Evolutionary conservation across 2,797 vertebrate species (phyloP).

Genomic region (Acanthurus leucopareius): DNA sequence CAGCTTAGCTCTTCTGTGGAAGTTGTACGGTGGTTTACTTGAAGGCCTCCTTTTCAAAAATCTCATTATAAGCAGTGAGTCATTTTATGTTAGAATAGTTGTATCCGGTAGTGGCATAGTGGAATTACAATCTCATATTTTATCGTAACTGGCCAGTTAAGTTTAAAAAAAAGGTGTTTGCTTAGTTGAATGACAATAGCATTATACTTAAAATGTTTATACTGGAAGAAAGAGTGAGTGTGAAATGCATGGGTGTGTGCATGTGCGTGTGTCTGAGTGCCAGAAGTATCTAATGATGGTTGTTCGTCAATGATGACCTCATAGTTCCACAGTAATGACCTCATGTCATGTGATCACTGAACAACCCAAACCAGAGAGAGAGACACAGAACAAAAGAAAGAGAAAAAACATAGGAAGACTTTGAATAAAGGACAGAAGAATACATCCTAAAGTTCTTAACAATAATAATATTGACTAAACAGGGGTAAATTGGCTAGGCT

Average conservation of each 20-base stretch:
- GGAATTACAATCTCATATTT: not conserved
- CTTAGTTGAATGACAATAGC: not conserved
- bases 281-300: constrained; percentile 29
- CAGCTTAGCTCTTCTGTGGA: not conserved
- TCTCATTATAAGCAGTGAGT: not conserved
- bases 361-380: not conserved
- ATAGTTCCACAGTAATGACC: constrained; percentile 66
- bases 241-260: constrained; percentile 50
- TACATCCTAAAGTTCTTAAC: not conserved
- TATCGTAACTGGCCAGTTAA: not conserved
- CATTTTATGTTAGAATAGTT: not conserved
- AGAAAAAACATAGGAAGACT: not conserved
- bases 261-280: constrained; percentile 27
- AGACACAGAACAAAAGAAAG: not conserved
- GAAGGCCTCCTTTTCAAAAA: not conserved
- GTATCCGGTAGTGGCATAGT: not conserved
- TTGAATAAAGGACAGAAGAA: constrained; percentile 8
- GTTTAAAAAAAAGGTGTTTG: not conserved
- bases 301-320: constrained; percentile 63
- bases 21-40: not conserved
- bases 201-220: constrained; percentile 10
- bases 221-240: constrained; percentile 6
- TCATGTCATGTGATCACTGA: constrained; percentile 64
- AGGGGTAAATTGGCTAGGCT: too few relatives aligned
- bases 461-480: too few relatives aligned